These are phyloP conservation scores for Loxodonta africana DNA, from an alignment of 2,113 vertebrate species.

Conservation along the genomic window DNA sequence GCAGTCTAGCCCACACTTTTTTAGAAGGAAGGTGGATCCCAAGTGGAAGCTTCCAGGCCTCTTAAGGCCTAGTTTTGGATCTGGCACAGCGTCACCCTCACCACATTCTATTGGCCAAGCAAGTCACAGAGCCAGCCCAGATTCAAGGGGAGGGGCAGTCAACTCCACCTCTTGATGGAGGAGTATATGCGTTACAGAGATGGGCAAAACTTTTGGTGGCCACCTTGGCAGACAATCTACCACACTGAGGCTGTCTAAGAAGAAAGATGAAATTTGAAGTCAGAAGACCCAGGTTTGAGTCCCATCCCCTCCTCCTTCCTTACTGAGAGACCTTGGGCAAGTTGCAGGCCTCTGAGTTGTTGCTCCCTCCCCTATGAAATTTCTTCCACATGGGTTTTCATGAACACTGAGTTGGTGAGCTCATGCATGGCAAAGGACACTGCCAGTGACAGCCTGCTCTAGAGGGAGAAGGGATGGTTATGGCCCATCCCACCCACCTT, in stretches of 20 bases:
- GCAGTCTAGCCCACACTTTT: neutral
- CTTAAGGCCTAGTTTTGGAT: neutral
- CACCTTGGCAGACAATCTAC: neutral
- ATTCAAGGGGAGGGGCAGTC: neutral
- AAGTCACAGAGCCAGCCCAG: neutral
- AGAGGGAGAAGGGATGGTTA: too few species aligned
- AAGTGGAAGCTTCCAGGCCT: neutral
- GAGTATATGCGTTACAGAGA: neutral
- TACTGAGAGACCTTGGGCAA: neutral
- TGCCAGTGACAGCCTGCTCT: neutral
- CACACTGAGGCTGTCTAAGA: neutral
- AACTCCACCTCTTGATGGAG: neutral
- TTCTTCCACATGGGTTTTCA: neutral
- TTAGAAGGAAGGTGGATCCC: neutral
- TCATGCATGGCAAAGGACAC: fast-evolving
- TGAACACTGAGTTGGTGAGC: neutral
- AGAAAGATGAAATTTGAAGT: neutral
- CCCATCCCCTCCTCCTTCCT: neutral
- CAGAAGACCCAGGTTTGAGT: neutral
- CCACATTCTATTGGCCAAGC: neutral
- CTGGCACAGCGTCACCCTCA: neutral
- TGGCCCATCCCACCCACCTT: fast-evolving
- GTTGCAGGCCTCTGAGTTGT: neutral
- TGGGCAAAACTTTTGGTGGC: neutral
- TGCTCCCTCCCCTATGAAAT: too few species aligned